Conservation (phyloP, 2,113 vertebrate species). For the Tupaia tana region DNA sequence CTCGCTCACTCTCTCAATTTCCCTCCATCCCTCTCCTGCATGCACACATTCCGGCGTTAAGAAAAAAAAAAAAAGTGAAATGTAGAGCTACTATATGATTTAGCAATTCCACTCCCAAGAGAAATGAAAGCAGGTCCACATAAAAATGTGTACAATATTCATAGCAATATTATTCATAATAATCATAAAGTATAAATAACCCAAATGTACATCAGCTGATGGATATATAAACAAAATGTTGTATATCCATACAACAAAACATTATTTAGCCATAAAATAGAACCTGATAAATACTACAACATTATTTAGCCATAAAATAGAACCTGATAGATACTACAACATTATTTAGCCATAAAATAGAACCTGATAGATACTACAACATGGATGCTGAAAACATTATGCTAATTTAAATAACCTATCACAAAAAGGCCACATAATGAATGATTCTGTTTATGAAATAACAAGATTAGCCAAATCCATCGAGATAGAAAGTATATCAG, state of each 20-base stretch:
- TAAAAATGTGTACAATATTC: constrained; percentile 37
- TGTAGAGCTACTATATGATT: background rate
- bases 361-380: background rate
- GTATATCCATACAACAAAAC: background rate
- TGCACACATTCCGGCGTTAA: no score
- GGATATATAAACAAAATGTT: background rate
- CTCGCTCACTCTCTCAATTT: no score
- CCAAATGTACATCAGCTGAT: background rate
- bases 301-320: no score
- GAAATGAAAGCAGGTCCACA: constrained; percentile 23
- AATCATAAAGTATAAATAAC: constrained; percentile 14
- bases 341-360: constrained; percentile 23
- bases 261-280: constrained; percentile 23
- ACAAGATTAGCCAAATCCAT: constrained; percentile 13
- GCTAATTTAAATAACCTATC: constrained; percentile 1
- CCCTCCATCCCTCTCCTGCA: no score
- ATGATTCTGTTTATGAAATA: constrained; percentile 7
- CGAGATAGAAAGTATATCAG: background rate
- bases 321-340: background rate
- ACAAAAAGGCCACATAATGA: background rate
- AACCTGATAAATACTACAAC: no score
- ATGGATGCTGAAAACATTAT: background rate
- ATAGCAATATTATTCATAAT: constrained; percentile 34
- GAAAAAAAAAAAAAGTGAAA: background rate
- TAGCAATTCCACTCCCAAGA: constrained; percentile 13